phyloP scores from a whole-genome alignment of 30 jellyfish, hydroid and myxozoan genomes.

The Rhopilema esculentum region DNA sequence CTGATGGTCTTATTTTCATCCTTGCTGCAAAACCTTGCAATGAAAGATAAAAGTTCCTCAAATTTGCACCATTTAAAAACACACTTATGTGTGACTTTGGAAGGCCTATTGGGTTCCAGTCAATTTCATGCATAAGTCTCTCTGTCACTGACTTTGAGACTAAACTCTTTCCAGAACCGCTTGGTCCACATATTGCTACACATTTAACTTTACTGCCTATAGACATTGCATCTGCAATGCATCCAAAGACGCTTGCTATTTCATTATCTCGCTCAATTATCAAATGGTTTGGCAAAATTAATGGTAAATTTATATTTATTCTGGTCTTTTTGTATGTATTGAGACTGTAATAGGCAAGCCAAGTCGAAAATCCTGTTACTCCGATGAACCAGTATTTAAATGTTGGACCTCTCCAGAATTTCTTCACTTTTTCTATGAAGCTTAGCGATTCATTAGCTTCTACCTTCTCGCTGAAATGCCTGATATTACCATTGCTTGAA shows the following conservation, averaged over 20 bases:
- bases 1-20: slow-evolving; percentile 67
- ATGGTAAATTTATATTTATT: slow-evolving; percentile 68
- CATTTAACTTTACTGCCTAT: slow-evolving; percentile 64
- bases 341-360: slow-evolving; percentile 87
- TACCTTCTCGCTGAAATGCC: slow-evolving; percentile 19
- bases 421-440: slow-evolving; percentile 40
- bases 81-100: slow-evolving; percentile 88
- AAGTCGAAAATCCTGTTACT: slow-evolving; percentile 74
- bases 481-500: neutral
- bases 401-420: slow-evolving; percentile 90
- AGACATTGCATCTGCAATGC: neutral
- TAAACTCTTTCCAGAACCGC: slow-evolving; percentile 91
- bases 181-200: slow-evolving; percentile 76
- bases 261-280: slow-evolving; percentile 58
- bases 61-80: slow-evolving; percentile 70
- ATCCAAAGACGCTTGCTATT: slow-evolving; percentile 8
- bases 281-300: slow-evolving; percentile 84
- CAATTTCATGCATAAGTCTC: slow-evolving; percentile 43
- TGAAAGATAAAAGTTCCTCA: slow-evolving; percentile 73
- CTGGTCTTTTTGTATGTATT: slow-evolving; percentile 83
- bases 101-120: slow-evolving; percentile 76
- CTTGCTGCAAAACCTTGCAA: slow-evolving; percentile 88
- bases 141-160: slow-evolving; percentile 72
- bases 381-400: slow-evolving; percentile 98
- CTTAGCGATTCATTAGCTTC: slow-evolving; percentile 5